A percentile compares a stretch with the other conserved stretches of the same genome.
These are phyloP conservation scores for Drosophila virilis DNA, from an alignment of 1,140 invertebrate genomes.

Conservation along the genomic window DNA sequence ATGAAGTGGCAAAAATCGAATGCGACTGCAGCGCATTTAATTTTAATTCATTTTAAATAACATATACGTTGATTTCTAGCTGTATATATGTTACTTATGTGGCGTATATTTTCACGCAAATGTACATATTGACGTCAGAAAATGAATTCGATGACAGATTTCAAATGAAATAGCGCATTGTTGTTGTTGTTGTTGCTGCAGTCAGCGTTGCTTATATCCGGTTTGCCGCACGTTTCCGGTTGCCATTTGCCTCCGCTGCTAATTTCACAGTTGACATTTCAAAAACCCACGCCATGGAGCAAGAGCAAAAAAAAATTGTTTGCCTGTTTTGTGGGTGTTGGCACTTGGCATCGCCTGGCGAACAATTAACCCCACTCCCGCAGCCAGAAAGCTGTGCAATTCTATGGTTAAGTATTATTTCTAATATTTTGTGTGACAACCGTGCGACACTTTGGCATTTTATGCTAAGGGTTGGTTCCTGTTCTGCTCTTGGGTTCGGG, in stretches of 20 bases:
- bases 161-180: conserved; percentile 25
- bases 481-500: conserved; percentile 33
- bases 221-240: conserved; percentile 74
- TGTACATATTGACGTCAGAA: conserved; percentile 18
- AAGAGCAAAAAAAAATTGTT: conserved; percentile 34
- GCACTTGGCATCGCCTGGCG: conserved; percentile 24
- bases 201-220: conserved; percentile 74
- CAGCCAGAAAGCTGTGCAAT: conserved; percentile 69
- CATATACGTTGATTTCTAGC: conserved; percentile 28
- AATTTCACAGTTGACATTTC: conserved; percentile 68
- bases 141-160: conserved; percentile 46
- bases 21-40: conserved; percentile 53
- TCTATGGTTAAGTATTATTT: conserved; percentile 83
- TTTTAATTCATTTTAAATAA: conserved; percentile 64
- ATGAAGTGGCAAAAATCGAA: conserved; percentile 68
- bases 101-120: not conserved
- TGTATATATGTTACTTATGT: not conserved
- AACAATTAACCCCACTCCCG: conserved; percentile 65
- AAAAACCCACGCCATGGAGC: conserved; percentile 22
- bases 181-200: conserved; percentile 26
- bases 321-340: conserved; percentile 4
- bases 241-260: conserved; percentile 69
- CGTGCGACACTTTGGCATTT: conserved; percentile 80
- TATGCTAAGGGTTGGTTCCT: conserved; percentile 10
- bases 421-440: conserved; percentile 81